Base-by-base conservation (phyloP, 2,888 invertebrate species). In the Anagyrus pseudococci region DNA sequence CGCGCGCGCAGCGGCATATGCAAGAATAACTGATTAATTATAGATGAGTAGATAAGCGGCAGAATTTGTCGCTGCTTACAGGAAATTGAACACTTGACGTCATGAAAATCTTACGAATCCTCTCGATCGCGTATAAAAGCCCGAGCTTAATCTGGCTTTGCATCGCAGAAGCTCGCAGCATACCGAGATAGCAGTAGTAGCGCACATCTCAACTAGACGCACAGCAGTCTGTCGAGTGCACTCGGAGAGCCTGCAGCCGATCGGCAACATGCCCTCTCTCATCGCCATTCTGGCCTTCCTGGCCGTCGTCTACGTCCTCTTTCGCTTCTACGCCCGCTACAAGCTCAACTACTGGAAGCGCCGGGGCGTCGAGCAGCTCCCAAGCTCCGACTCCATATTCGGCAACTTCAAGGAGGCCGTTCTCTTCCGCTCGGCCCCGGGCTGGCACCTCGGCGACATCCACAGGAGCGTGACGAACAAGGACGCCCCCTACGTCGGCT, bases 401-500 rank as follows among this genome's bases (percentile, higher is more conserved):
- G 78, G 78, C 4, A 73, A 78, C 56, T 78, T 78, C 43, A 75
- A 74, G 44, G 70, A 75, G 22, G 77, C 75, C 2, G 64, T 75
- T 1, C 59, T 78, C 0, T 77, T 78, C 48, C 71, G 71, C 2
- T 69, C 73, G 0, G 74, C 77, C 0, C 75, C 78, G 4, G 76
- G 77, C 8, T 75, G 70, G 71, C 73, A 77, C 57, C 47, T 78
- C 13, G 76, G 75, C 0, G 57, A 71, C 3, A 26, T 77, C 2
- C 71, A 78, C 66, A 72, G 69, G 19, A 53, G 64, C 4, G 73
- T 75, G 0, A 62, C 40, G 1, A 56, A 59, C 33, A n/a, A 55
- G 2, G 58, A 76, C 8, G 67, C 69, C 0, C 73, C 76, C 0
- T 83, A 76, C 66, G 76, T 84, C 17, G 85, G 85, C 2, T 80